Conservation (phyloP, 2,113 vertebrate genomes). For the Physeter macrocephalus region DNA sequence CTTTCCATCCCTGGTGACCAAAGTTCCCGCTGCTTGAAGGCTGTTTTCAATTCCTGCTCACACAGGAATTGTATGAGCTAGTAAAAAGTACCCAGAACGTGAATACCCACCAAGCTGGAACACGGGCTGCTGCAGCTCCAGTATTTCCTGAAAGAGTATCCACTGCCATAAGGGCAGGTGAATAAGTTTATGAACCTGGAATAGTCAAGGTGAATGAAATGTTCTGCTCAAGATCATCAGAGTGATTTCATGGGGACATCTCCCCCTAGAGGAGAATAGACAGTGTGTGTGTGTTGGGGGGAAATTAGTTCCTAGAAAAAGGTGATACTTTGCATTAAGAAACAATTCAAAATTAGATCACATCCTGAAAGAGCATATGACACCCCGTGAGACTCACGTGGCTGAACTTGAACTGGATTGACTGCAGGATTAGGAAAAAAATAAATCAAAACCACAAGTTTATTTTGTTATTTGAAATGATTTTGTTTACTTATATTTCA, state of each 20-base stretch:
- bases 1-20: not conserved
- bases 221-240: not conserved
- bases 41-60: not conserved
- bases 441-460: not conserved
- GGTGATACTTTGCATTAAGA: not conserved
- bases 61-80: not conserved
- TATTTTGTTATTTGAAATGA: slow-evolving; percentile 27
- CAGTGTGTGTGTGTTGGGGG: not conserved
- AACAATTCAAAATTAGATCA: not conserved
- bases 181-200: not conserved
- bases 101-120: not conserved
- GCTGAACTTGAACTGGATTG: not conserved
- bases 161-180: not conserved
- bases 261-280: not conserved
- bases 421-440: not conserved
- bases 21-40: not conserved
- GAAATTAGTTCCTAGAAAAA: not conserved
- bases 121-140: not conserved
- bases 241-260: not conserved
- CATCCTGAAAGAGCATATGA: not conserved
- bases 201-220: not conserved
- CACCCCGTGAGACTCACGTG: not conserved
- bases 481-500: not conserved
- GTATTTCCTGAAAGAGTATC: slow-evolving; percentile 6
- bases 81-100: not conserved